These are phyloP conservation scores for Mergus octosetaceus DNA, from an alignment of 2,797 vertebrate species.

Conservation along the genomic window DNA sequence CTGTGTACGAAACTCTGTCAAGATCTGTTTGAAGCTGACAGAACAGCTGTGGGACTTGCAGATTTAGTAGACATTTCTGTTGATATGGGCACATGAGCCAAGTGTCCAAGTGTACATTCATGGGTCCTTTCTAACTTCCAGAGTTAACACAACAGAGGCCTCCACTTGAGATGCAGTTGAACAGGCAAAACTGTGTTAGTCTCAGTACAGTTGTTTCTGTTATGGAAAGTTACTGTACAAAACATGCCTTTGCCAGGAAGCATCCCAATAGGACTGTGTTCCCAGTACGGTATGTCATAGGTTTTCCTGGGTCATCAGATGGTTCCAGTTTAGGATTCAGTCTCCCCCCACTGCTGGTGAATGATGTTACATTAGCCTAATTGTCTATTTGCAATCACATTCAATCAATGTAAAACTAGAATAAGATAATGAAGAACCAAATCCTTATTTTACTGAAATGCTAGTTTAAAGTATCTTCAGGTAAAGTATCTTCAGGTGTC, in stretches of 20 bases:
- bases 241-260: neutral
- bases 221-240: neutral
- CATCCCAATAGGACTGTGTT: neutral
- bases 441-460: neutral
- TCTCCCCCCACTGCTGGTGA: neutral
- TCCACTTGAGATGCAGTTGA: neutral
- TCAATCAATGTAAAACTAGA: neutral
- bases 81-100: neutral
- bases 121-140: neutral
- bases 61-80: neutral
- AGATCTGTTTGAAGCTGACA: neutral
- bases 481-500: neutral
- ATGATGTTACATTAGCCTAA: neutral
- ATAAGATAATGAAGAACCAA: neutral
- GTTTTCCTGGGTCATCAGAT: neutral
- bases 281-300: neutral
- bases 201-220: neutral
- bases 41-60: neutral
- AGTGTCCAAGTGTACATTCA: neutral
- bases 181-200: neutral
- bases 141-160: neutral
- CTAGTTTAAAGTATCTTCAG: neutral
- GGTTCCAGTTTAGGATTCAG: neutral
- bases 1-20: neutral
- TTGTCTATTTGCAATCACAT: neutral